Percentiles rank a stretch among this genome's conserved stretches.
Evolutionary conservation across 2,797 vertebrate genomes (phyloP).

Genomic region (Sarcophilus harrisii): DNA sequence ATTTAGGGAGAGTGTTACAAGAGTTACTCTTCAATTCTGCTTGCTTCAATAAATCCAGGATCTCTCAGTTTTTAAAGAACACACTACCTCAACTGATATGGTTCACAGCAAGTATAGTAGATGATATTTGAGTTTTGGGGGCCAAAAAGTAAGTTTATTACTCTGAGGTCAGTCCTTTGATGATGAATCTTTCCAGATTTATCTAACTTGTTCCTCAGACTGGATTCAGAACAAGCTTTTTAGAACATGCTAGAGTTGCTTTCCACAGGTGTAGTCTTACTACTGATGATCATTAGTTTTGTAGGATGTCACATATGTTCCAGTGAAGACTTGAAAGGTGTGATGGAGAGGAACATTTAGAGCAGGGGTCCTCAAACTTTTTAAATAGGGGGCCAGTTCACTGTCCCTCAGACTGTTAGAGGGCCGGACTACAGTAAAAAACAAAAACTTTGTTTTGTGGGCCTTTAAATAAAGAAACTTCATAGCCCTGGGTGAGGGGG

Average conservation of each 20-base stretch:
- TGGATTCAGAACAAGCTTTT: not conserved
- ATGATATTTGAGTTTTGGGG: not conserved
- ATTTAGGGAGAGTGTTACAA: not conserved
- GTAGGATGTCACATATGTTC: not conserved
- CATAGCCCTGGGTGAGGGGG: too few relatives aligned
- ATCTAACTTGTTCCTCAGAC: not conserved
- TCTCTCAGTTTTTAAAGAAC: not conserved
- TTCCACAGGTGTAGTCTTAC: not conserved
- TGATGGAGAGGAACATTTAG: not conserved
- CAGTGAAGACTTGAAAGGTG: not conserved
- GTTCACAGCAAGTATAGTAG: not conserved
- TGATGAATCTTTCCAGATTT: not conserved
- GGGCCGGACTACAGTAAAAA: too few relatives aligned
- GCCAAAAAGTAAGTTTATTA: not conserved
- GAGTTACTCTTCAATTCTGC: not conserved
- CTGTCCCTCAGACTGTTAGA: too few relatives aligned
- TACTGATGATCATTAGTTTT: not conserved
- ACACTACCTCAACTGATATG: not conserved
- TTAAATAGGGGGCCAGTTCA: too few relatives aligned
- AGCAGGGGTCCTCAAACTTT: too few relatives aligned
- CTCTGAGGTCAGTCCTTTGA: not conserved
- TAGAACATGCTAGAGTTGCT: not conserved
- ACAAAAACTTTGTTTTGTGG: too few relatives aligned
- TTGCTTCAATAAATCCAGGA: not conserved
- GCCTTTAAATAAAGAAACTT: too few relatives aligned